Percentiles rank a stretch among this genome's conserved stretches.
phyloP scores from a whole-genome alignment of 2,888 invertebrate species.

The Torymus auratus region DNA sequence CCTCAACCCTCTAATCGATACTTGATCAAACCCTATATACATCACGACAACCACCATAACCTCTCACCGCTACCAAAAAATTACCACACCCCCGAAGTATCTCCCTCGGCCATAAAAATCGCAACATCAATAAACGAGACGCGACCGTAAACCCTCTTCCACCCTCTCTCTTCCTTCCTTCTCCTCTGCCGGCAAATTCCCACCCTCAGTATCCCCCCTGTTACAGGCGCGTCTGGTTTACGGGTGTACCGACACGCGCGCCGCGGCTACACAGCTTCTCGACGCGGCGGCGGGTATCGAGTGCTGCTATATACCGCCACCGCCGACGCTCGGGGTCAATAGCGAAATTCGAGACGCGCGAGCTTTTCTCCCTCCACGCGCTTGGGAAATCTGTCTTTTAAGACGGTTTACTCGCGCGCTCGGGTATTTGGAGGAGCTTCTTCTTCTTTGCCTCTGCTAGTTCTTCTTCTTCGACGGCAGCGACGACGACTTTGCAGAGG shows the following conservation, averaged over 20 bases:
- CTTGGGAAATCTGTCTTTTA: slow-evolving; percentile 45
- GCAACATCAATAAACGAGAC: too few species aligned
- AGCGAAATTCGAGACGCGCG: slow-evolving; percentile 46
- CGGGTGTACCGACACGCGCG: slow-evolving; percentile 65
- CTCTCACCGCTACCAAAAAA: too few species aligned
- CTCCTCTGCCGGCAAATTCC: too few species aligned
- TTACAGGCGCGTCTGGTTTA: slow-evolving; percentile 63
- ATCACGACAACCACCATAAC: too few species aligned
- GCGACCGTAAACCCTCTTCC: background rate
- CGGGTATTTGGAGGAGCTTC: background rate
- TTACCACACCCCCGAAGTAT: too few species aligned
- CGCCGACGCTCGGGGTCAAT: slow-evolving; percentile 45
- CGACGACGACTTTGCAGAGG: too few species aligned
- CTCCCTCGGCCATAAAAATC: too few species aligned
- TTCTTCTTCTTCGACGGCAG: background rate
- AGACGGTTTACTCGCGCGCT: slow-evolving; percentile 9
- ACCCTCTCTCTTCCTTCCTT: background rate
- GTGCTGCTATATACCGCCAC: background rate
- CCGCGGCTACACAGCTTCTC: slow-evolving; percentile 33
- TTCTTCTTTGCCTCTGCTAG: background rate
- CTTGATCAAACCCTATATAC: too few species aligned
- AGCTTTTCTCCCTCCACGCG: slow-evolving; percentile 2
- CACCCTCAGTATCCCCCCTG: too few species aligned
- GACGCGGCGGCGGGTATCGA: slow-evolving; percentile 36
- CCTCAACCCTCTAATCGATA: too few species aligned